These are phyloP conservation scores for Zaprionus vittiger DNA, from an alignment of 1,140 invertebrate genomes.

Conservation along the genomic window DNA sequence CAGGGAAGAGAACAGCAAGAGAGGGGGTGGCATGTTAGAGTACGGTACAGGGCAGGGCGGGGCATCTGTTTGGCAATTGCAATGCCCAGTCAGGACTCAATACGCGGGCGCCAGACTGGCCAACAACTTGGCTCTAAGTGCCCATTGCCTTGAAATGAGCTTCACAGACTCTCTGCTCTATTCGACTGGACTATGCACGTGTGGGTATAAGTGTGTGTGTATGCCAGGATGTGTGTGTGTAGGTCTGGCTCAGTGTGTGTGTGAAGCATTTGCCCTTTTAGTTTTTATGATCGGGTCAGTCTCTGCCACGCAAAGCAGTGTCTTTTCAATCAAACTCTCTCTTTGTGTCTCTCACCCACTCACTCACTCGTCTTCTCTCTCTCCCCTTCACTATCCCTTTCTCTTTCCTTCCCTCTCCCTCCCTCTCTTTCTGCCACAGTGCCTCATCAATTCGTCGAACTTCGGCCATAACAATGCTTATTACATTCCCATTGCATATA, in stretches of 20 bases:
- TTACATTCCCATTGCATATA: conserved; percentile 39
- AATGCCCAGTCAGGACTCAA: conserved; percentile 9
- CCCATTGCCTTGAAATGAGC: conserved; percentile 29
- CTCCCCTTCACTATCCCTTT: not conserved
- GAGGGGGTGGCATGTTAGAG: not conserved
- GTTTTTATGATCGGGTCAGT: conserved; percentile 58
- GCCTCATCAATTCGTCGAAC: conserved; percentile 39
- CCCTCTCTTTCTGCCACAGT: not conserved
- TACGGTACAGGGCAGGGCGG: not conserved
- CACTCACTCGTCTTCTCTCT: not conserved
- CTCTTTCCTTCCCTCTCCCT: not conserved
- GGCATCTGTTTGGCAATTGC: conserved; percentile 49
- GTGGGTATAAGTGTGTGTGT: not conserved
- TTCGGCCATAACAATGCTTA: conserved; percentile 69
- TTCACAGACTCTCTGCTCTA: conserved; percentile 2
- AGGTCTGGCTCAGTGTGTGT: not conserved
- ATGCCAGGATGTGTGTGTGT: not conserved
- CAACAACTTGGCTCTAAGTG: conserved; percentile 50
- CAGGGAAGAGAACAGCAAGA: not conserved
- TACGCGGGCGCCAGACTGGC: conserved; percentile 59
- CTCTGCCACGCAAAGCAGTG: conserved; percentile 13
- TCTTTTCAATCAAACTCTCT: conserved; percentile 36
- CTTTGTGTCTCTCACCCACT: not conserved
- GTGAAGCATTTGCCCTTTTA: conserved; percentile 44
- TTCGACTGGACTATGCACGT: conserved; percentile 6